These are phyloP conservation scores for Datnioides undecimradiatus DNA, from an alignment of 2,113 vertebrate species.

Conservation along the genomic window DNA sequence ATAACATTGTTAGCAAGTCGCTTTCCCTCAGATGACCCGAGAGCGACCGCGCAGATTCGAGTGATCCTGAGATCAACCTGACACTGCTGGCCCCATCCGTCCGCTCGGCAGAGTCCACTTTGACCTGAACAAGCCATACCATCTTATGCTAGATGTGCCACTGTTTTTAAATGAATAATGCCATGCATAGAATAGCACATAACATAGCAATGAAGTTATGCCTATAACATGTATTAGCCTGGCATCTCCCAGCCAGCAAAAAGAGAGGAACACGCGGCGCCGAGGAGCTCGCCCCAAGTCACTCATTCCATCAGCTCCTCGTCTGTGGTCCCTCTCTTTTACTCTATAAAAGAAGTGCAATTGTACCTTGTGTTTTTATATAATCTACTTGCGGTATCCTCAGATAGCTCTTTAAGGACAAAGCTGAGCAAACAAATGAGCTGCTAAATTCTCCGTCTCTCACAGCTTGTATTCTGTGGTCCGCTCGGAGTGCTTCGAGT, in stretches of 20 bases:
- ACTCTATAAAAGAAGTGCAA: slow-evolving; percentile 83
- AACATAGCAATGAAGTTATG: slow-evolving; percentile 25
- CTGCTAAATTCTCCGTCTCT: slow-evolving; percentile 50
- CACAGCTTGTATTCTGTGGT: slow-evolving; percentile 21
- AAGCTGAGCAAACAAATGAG: slow-evolving; percentile 32
- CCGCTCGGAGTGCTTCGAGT: slow-evolving; percentile 1
- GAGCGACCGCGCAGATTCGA: slow-evolving; percentile 23
- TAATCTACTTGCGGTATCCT: slow-evolving; percentile 65
- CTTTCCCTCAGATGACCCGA: neutral
- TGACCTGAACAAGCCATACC: slow-evolving; percentile 70
- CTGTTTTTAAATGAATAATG: slow-evolving; percentile 38
- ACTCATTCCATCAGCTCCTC: slow-evolving; percentile 17
- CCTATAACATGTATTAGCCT: slow-evolving; percentile 33
- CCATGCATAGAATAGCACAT: slow-evolving; percentile 27
- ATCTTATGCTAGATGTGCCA: slow-evolving; percentile 36
- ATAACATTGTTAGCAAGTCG: slow-evolving; percentile 27
- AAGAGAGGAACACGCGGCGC: slow-evolving; percentile 29
- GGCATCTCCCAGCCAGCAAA: slow-evolving; percentile 48
- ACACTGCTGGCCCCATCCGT: slow-evolving; percentile 77
- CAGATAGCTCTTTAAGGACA: slow-evolving; percentile 87
- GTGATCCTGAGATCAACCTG: slow-evolving; percentile 8
- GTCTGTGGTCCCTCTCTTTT: slow-evolving; percentile 26
- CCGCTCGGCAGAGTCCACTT: slow-evolving; percentile 17
- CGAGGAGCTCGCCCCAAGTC: slow-evolving; percentile 1
- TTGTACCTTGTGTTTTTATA: slow-evolving; percentile 78